Base-by-base conservation (phyloP, 2,113 vertebrate species). In the Cyprinodon variegatus region DNA sequence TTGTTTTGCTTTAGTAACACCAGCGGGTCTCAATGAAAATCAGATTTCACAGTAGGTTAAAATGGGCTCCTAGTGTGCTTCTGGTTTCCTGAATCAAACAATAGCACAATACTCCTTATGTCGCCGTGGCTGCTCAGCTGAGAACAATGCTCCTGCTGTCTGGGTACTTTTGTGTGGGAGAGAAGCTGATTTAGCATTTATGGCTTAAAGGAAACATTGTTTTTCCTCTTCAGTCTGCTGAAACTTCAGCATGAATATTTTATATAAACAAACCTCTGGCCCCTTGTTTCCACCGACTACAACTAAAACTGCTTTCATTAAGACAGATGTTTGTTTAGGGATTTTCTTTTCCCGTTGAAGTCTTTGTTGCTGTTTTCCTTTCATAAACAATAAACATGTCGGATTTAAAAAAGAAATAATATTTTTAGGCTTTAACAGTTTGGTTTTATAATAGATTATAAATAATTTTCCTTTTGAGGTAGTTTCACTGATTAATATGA, bases 41-140 rank as follows among this genome's bases (percentile, higher is more conserved):
- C 45, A n/a, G 48, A 36, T 57, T 74, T 36, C 45, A 59, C 59
- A 11, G 10, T 8, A 37, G 48, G 38, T 48, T 77, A 14, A 70
- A 40, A 36, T 10, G 5, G 70, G 70, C 22, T 70, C 17, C 13
- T 20, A 10, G 2, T 60, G 39, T 62, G 69, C 17, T 11, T 60
- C 11, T 72, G 64, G 29, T 65, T 68, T 48, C 43, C 45, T 29
- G 41, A 37, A 22, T 60, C 61, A 63, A 38, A 38, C 39, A 53
- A 53, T 72, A 38, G 70, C 74, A 75, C 45, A 72, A 64, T 57
- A 11, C 63, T 48, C 43, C 50, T 78, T 76, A 74, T 78, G 78
- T 17, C 78, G 75, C 68, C 61, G 38, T 72, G 70, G 65, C 45
- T 59, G 68, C 61, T 39, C 41, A 4, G 1, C 61, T 6, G 36